phyloP scores from a whole-genome alignment of 2,797 vertebrate genomes.

The Pteropus rufus region DNA sequence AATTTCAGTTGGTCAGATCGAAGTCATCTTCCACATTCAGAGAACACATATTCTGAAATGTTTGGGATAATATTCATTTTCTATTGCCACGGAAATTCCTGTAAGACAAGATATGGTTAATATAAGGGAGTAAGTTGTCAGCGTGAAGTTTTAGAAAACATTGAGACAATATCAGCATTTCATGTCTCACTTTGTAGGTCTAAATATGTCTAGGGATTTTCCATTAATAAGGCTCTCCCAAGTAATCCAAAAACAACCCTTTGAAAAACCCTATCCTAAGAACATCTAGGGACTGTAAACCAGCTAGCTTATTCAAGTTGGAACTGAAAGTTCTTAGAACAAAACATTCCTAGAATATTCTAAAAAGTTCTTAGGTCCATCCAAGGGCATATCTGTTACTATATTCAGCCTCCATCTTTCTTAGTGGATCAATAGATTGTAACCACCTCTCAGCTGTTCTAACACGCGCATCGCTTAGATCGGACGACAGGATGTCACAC shows the following conservation, averaged over 20 bases:
- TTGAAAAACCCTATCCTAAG: neutral
- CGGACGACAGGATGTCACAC: neutral
- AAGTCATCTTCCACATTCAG: neutral
- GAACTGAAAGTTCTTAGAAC: neutral
- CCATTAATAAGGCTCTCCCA: neutral
- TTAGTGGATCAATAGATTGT: neutral
- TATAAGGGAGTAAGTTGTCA: neutral
- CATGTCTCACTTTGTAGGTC: neutral
- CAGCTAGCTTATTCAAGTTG: neutral
- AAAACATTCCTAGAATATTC: neutral
- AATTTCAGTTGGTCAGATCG: neutral
- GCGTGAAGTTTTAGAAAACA: neutral
- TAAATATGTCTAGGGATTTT: neutral
- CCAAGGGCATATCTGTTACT: neutral
- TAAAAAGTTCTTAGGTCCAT: neutral
- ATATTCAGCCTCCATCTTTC: neutral
- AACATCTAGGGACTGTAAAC: neutral
- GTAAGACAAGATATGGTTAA: neutral
- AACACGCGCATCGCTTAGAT: neutral
- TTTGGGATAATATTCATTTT: conserved; percentile 4
- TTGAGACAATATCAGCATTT: neutral
- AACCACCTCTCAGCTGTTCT: neutral
- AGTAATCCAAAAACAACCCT: neutral
- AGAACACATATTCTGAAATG: neutral
- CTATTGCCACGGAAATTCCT: neutral